Conservation (phyloP, 2,888 invertebrate species). For the Schizotus pectinicornis region DNA sequence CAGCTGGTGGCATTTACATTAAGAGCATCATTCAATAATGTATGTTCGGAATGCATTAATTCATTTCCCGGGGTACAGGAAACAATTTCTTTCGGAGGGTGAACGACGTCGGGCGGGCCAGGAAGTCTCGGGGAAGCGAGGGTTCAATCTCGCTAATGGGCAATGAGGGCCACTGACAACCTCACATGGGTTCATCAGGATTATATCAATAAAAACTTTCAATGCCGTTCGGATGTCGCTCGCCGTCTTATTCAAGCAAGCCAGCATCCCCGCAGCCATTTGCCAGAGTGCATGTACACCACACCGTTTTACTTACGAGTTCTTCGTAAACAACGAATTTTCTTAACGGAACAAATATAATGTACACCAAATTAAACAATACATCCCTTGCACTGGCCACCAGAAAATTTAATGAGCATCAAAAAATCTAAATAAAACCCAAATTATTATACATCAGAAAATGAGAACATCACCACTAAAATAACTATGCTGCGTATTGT, state of each 20-base stretch:
- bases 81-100: slow-evolving; percentile 54
- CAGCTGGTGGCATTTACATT: slow-evolving; percentile 64
- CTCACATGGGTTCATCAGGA: slow-evolving; percentile 56
- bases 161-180: slow-evolving; percentile 57
- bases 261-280: slow-evolving; percentile 13
- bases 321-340: not conserved
- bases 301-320: not conserved
- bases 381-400: no score
- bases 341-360: no score
- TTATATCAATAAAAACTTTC: slow-evolving; percentile 52
- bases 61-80: slow-evolving; percentile 57
- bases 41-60: slow-evolving; percentile 59
- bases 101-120: slow-evolving; percentile 43
- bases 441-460: no score
- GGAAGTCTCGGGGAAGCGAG: slow-evolving; percentile 37
- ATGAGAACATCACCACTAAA: no score
- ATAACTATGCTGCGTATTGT: no score
- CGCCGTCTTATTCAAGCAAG: slow-evolving; percentile 26
- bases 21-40: slow-evolving; percentile 57
- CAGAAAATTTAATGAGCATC: no score
- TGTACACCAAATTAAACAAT: no score
- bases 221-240: slow-evolving; percentile 33
- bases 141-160: slow-evolving; percentile 59
- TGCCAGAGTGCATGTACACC: slow-evolving; percentile 25
- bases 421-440: no score